Evolutionary conservation across 2,888 invertebrate genomes (phyloP).

Genomic region (Eilema depressum): DNA sequence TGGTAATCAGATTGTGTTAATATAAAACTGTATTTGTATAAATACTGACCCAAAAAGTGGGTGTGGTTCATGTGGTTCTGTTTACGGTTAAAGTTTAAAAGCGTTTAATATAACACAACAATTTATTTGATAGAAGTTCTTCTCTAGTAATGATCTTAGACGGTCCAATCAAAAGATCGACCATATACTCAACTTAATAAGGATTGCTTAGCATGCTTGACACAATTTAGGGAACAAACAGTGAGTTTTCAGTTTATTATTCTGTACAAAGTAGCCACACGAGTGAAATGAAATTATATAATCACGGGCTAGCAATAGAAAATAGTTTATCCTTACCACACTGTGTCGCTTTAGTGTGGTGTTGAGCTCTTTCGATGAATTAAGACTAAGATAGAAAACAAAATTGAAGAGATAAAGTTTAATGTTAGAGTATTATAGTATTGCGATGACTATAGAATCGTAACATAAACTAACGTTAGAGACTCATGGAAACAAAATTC

Average conservation of each 20-base stretch:
- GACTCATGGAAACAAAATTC: too few relatives aligned
- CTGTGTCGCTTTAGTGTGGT: neutral
- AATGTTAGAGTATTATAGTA: too few relatives aligned
- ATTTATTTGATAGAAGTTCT: too few relatives aligned
- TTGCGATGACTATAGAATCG: too few relatives aligned
- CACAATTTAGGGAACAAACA: neutral
- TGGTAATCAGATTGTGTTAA: conserved; percentile 46
- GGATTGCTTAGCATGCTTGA: too few relatives aligned
- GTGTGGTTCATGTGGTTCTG: conserved; percentile 13
- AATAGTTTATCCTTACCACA: neutral
- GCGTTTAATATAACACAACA: neutral
- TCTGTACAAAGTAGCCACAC: neutral
- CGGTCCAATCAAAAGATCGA: too few relatives aligned
- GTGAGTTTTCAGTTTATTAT: neutral
- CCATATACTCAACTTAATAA: too few relatives aligned
- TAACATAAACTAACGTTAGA: too few relatives aligned
- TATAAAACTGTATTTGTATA: conserved; percentile 34
- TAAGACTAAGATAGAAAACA: neutral
- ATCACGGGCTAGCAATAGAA: neutral
- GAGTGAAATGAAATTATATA: neutral
- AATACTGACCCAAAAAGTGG: conserved; percentile 23
- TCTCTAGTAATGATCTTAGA: too few relatives aligned
- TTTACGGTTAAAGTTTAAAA: conserved; percentile 9
- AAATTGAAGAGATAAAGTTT: neutral
- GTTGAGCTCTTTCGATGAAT: neutral